Base-by-base conservation (phyloP, 2,888 invertebrate genomes). In the Dicyrtoma fusca region DNA sequence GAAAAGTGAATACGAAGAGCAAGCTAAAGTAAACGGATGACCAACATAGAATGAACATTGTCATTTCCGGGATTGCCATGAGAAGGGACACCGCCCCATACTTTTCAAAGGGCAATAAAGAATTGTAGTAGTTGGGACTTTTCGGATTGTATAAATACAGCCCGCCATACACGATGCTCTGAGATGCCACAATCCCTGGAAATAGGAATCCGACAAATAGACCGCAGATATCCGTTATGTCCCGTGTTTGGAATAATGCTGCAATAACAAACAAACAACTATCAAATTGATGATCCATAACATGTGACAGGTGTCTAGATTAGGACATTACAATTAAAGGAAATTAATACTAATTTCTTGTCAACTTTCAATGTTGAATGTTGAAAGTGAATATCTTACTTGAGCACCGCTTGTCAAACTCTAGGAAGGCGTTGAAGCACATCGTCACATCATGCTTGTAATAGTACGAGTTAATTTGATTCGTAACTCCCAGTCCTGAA, bases 51-150 rank as follows among this genome's bases (percentile, higher is more conserved):
- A 21, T 23, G n/a, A 57, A 57, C 13, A 25, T 14, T 11, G 26
- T 11, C 1, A 57, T 11, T 21, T 57, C 57, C 21, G 57, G 57
- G 10, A 57, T 21, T 1, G 26, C 11, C 57, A 57, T 57, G 1
- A 25, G 25, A 21, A 57, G 5, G 25, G 25, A 57, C 23, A 8
- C 10, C 1, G 25, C 23, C 13, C 57, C n/a, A n/a, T 57, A 57
- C 3, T 10, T 13, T 1, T 21, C 21, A 14, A 26, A 25, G 21
- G 11, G 13, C 23, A 57, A 2, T 1, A 57, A 23, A 6, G 57
- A 57, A 26, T 57, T 21, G 25, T 25, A 23, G 25, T 23, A 57
- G 23, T 57, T 57, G 11, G 57, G 57, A 25, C 57, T 57, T 23
- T 23, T 57, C 26, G 57, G 57, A 25, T 57, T 23, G 57, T 25